Conservation (phyloP, 2,797 vertebrate species). For the Pseudomugil gertrudae region DNA sequence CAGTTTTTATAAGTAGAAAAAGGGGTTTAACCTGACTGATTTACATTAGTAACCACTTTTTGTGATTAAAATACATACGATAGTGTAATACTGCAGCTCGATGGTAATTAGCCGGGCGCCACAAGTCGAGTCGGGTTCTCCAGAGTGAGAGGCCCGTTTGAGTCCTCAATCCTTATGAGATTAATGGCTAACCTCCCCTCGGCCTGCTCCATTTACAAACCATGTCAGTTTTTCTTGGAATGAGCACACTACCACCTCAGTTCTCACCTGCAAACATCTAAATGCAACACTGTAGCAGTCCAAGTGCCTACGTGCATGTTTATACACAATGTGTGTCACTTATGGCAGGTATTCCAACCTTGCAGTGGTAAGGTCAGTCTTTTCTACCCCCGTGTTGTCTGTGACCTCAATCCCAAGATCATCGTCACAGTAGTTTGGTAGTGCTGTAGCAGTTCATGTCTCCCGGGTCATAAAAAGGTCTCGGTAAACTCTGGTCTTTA, state of each 20-base stretch:
- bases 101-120: constrained; percentile 62
- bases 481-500: constrained; percentile 41
- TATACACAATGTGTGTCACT: constrained; percentile 47
- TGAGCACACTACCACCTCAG: constrained; percentile 71
- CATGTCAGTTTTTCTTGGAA: constrained; percentile 68
- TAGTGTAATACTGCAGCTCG: constrained; percentile 40
- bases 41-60: constrained; percentile 10
- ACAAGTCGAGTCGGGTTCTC: constrained; percentile 39
- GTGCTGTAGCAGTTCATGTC: constrained; percentile 12
- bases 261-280: constrained; percentile 59
- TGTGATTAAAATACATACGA: constrained; percentile 2
- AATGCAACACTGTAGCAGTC: constrained; percentile 58
- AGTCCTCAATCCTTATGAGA: constrained; percentile 69
- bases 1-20: not conserved
- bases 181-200: constrained; percentile 73
- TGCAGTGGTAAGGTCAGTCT: constrained; percentile 42
- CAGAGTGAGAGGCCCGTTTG: constrained; percentile 45
- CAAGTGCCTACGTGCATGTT: constrained; percentile 59
- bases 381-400: constrained; percentile 23
- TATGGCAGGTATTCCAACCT: constrained; percentile 21
- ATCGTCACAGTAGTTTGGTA: constrained; percentile 19
- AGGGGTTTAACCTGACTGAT: not conserved
- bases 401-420: constrained; percentile 61
- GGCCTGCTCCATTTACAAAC: constrained; percentile 66
- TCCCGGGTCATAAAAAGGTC: constrained; percentile 19